A percentile compares a stretch with the other conserved stretches of the same genome.
These are phyloP conservation scores for Mus spretus DNA, from an alignment of 2,797 vertebrate species.

Conservation along the genomic window DNA sequence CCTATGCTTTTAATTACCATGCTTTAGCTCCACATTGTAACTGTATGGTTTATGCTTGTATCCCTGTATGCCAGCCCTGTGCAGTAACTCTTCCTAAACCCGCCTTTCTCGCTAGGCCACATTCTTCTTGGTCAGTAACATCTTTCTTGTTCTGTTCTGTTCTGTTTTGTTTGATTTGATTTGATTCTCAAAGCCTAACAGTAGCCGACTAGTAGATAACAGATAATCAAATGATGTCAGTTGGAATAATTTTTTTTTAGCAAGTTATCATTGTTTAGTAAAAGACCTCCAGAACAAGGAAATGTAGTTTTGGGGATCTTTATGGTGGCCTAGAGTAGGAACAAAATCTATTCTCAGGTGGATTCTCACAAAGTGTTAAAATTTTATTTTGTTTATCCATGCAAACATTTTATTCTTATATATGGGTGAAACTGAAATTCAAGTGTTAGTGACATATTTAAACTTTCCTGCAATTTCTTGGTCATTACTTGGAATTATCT, in stretches of 20 bases:
- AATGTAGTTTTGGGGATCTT: neutral
- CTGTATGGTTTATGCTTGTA: neutral
- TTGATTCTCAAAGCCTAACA: neutral
- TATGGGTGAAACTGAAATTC: constrained; percentile 33
- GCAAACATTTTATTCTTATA: constrained; percentile 9
- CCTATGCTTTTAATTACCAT: neutral
- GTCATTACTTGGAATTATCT: neutral
- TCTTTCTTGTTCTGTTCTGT: neutral
- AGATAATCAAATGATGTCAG: constrained; percentile 1
- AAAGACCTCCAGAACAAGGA: constrained; percentile 4
- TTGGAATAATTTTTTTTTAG: neutral
- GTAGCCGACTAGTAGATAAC: neutral
- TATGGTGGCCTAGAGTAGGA: neutral
- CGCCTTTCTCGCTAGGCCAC: neutral
- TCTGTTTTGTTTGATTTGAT: neutral
- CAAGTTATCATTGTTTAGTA: neutral
- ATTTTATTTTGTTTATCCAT: neutral
- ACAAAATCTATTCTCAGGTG: neutral
- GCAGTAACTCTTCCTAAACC: neutral
- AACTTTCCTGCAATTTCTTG: neutral
- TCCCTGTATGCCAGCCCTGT: neutral
- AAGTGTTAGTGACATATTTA: neutral
- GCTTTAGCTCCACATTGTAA: neutral
- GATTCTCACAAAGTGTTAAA: constrained; percentile 27
- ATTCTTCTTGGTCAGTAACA: neutral